A percentile compares a stretch with the other conserved stretches of the same genome.
Evolutionary conservation across 1,140 invertebrate species (phyloP).

Genomic region (Drosophila pseudoananassae): DNA sequence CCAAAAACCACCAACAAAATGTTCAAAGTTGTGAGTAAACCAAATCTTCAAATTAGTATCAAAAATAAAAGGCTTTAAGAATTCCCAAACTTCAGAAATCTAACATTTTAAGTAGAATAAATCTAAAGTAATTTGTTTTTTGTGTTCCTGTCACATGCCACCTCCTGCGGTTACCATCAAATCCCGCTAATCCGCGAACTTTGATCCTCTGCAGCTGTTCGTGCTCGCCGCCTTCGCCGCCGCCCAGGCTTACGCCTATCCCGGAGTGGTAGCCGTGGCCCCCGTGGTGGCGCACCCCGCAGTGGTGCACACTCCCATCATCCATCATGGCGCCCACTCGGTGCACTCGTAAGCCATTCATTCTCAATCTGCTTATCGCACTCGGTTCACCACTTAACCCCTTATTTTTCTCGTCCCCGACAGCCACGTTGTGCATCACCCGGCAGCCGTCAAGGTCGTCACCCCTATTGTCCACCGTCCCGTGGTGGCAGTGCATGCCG

Average conservation of each 20-base stretch:
- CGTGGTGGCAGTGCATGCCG: constrained; percentile 84
- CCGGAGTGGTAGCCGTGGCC: constrained; percentile 84
- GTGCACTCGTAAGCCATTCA: constrained; percentile 76
- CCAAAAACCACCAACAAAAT: constrained; percentile 53
- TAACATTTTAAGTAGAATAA: not conserved
- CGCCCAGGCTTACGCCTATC: constrained; percentile 61
- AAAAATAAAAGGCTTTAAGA: not conserved
- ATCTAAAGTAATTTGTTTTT: not conserved
- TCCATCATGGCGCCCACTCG: constrained; percentile 77
- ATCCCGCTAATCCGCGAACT: constrained; percentile 28
- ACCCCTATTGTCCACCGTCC: constrained; percentile 75
- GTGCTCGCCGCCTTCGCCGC: constrained; percentile 59
- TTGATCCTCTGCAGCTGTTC: constrained; percentile 55
- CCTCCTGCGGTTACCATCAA: not conserved
- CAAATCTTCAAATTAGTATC: not conserved
- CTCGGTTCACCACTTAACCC: constrained; percentile 8
- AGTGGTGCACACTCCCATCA: constrained; percentile 64
- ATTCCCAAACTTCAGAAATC: not conserved
- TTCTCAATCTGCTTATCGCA: constrained; percentile 27
- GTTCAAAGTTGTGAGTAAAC: constrained; percentile 77
- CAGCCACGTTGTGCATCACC: constrained; percentile 82
- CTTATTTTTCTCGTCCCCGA: not conserved
- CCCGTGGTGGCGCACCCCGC: constrained; percentile 85
- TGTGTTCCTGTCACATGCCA: constrained; percentile 3
- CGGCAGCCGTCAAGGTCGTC: constrained; percentile 72